Evolutionary conservation across 2,113 vertebrate species (phyloP).

Genomic region (Centrocercus urophasianus): DNA sequence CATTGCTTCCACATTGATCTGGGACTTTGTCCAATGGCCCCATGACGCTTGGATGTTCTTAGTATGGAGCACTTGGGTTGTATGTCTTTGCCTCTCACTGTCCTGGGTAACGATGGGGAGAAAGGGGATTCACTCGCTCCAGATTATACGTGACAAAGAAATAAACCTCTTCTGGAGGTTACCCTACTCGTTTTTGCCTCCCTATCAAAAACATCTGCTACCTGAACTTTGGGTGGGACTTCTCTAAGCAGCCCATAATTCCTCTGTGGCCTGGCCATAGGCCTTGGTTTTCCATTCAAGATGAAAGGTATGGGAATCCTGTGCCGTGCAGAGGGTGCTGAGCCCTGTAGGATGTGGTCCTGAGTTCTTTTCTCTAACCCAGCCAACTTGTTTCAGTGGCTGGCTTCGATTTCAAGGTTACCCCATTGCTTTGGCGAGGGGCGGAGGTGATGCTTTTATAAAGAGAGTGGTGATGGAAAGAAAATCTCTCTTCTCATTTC

Average conservation of each 20-base stretch:
- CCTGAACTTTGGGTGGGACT: neutral
- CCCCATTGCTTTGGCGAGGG: neutral
- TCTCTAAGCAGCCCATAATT: fast-evolving
- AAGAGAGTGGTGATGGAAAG: neutral
- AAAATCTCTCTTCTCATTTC: constrained; percentile 3
- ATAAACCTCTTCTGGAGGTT: neutral
- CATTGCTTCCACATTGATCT: fast-evolving
- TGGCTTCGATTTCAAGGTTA: neutral
- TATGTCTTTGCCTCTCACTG: neutral
- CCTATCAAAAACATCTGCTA: neutral
- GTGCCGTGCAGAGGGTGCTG: neutral
- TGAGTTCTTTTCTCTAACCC: neutral
- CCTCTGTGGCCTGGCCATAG: fast-evolving
- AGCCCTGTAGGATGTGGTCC: neutral
- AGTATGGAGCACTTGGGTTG: neutral
- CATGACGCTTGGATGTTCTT: fast-evolving
- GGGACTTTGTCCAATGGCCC: fast-evolving
- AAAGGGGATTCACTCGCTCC: neutral
- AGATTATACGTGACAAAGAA: fast-evolving
- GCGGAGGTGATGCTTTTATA: neutral
- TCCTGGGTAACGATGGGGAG: neutral
- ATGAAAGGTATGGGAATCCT: neutral
- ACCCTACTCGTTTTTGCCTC: neutral
- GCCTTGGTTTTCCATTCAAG: neutral
- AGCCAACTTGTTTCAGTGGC: neutral